Conservation (phyloP, 2,797 vertebrate species). For the Mormyrops attenuatus region DNA sequence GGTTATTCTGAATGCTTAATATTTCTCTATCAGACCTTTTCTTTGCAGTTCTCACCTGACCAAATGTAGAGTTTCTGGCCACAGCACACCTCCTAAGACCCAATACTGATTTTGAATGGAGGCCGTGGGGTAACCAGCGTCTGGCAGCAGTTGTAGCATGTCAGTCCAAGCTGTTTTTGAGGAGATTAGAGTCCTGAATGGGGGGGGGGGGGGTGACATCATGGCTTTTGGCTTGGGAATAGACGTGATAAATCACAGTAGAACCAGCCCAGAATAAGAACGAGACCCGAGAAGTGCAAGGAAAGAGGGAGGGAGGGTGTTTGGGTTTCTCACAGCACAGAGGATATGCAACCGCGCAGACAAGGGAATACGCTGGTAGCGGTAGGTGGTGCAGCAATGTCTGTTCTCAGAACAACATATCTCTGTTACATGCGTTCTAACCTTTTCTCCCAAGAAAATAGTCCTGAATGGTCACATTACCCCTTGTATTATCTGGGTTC, state of each 20-base stretch:
- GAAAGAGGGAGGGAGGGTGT: neutral
- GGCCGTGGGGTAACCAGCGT: slow-evolving; percentile 28
- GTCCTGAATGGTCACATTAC: neutral
- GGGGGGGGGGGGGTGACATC: slow-evolving; percentile 44
- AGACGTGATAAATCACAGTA: slow-evolving; percentile 40
- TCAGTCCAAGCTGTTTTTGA: slow-evolving; percentile 40
- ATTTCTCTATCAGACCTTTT: neutral
- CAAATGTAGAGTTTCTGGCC: neutral
- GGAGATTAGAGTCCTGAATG: slow-evolving; percentile 37
- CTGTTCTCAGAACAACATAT: neutral
- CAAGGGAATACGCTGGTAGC: neutral
- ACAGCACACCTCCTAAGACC: neutral
- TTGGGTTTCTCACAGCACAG: slow-evolving; percentile 7
- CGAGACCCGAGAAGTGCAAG: slow-evolving; percentile 1
- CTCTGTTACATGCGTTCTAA: neutral
- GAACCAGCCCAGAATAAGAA: slow-evolving; percentile 30
- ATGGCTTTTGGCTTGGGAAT: slow-evolving; percentile 32
- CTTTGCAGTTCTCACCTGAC: neutral
- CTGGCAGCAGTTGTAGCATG: slow-evolving; percentile 30
- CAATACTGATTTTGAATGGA: slow-evolving; percentile 21
- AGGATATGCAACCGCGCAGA: neutral
- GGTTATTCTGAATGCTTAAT: neutral
- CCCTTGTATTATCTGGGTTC: neutral
- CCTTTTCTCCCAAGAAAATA: neutral
- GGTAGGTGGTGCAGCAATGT: neutral